Percentiles rank a stretch among this genome's conserved stretches.
Evolutionary conservation across 1,140 invertebrate genomes (phyloP).

Genomic region (Euwallacea fornicatus): DNA sequence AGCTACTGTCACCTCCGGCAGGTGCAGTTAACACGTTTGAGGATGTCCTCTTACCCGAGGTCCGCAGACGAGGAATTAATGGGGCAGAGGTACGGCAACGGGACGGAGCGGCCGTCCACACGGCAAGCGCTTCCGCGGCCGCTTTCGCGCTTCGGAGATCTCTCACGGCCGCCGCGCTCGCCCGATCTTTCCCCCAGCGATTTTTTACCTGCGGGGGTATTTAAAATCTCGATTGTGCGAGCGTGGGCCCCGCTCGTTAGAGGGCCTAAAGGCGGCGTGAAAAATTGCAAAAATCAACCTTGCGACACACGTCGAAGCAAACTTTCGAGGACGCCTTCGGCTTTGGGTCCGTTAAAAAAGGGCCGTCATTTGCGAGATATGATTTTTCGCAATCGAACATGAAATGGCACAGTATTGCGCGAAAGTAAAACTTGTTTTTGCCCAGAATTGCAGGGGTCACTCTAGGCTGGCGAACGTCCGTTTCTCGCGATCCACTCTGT

Average conservation of each 20-base stretch:
- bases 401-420: background rate
- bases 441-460: background rate
- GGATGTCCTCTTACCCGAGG: too few species aligned
- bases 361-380: background rate
- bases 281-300: background rate
- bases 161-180: background rate
- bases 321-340: background rate
- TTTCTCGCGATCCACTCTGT: background rate
- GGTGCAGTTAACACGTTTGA: too few species aligned
- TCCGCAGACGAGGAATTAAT: too few species aligned
- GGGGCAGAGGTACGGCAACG: too few species aligned
- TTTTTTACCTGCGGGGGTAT: background rate
- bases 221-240: background rate
- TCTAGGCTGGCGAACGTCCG: background rate
- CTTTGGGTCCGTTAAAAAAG: background rate
- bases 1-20: too few species aligned
- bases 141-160: too few species aligned
- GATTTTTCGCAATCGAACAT: background rate
- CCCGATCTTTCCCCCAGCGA: background rate
- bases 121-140: too few species aligned
- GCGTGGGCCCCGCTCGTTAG: background rate
- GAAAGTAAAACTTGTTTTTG: background rate
- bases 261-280: background rate
- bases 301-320: background rate
- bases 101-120: too few species aligned